These are phyloP conservation scores for Osmerus eperlanus DNA, from an alignment of 2,113 vertebrate species.

Conservation along the genomic window DNA sequence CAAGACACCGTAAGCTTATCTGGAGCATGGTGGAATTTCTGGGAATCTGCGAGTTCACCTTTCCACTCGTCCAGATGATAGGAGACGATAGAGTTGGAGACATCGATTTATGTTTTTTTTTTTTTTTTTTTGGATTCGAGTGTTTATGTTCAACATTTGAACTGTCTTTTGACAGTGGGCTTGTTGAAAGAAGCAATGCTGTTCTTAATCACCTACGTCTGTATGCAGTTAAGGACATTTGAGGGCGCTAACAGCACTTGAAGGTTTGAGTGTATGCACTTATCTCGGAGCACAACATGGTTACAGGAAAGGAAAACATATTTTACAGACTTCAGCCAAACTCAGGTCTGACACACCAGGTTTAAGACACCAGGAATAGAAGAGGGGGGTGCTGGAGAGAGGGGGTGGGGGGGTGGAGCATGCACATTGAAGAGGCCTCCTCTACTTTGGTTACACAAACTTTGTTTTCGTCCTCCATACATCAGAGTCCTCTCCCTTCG, in stretches of 20 bases:
- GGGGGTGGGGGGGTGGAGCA: neutral
- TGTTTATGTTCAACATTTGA: no score
- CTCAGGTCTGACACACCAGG: no score
- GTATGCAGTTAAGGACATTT: no score
- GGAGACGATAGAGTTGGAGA: constrained; percentile 61
- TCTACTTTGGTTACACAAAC: constrained; percentile 79
- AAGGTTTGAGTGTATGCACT: no score
- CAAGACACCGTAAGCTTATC: constrained; percentile 72
- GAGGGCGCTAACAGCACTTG: no score
- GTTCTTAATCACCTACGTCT: no score
- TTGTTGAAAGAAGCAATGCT: no score
- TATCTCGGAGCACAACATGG: no score
- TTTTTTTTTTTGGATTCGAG: neutral
- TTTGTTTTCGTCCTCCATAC: constrained; percentile 71
- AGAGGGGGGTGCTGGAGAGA: no score
- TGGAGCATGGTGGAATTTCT: constrained; percentile 68
- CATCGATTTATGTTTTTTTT: constrained; percentile 60
- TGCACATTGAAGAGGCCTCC: constrained; percentile 12
- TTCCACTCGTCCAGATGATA: constrained; percentile 71
- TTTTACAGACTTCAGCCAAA: no score
- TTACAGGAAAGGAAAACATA: no score
- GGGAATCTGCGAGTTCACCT: constrained; percentile 79
- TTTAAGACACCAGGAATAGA: neutral
- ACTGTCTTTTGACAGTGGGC: no score
- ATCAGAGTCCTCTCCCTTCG: constrained; percentile 68